phyloP scores from a whole-genome alignment of 2,113 vertebrate species.

The Taurulus bubalis region DNA sequence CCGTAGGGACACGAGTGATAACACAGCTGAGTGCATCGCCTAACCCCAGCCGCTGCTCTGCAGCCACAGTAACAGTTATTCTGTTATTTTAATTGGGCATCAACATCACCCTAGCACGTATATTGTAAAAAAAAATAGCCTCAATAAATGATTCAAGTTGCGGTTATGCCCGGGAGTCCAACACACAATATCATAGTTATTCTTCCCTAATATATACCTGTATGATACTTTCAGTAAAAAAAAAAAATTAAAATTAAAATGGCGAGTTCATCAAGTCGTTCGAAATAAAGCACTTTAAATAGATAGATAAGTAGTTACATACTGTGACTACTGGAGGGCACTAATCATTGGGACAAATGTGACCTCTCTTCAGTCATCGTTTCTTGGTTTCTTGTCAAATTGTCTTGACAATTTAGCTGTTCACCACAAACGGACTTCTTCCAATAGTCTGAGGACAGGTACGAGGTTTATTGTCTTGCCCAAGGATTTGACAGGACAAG shows the following conservation, averaged over 20 bases:
- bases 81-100: neutral
- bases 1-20: neutral
- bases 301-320: neutral
- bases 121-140: too few relatives aligned
- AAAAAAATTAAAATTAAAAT: neutral
- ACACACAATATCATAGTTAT: neutral
- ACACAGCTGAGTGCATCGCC: neutral
- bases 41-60: neutral
- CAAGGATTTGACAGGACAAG: slow-evolving; percentile 20
- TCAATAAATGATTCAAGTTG: too few relatives aligned
- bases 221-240: neutral
- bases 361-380: neutral
- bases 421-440: neutral
- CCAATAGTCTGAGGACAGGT: neutral
- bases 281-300: neutral
- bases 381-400: neutral
- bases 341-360: neutral
- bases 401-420: neutral
- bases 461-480: neutral
- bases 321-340: neutral
- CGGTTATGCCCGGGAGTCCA: too few relatives aligned
- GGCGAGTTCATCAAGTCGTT: neutral
- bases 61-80: neutral
- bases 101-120: too few relatives aligned
- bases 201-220: neutral